These are phyloP conservation scores for Protonemura montana DNA, from an alignment of 2,888 invertebrate species.

Conservation along the genomic window DNA sequence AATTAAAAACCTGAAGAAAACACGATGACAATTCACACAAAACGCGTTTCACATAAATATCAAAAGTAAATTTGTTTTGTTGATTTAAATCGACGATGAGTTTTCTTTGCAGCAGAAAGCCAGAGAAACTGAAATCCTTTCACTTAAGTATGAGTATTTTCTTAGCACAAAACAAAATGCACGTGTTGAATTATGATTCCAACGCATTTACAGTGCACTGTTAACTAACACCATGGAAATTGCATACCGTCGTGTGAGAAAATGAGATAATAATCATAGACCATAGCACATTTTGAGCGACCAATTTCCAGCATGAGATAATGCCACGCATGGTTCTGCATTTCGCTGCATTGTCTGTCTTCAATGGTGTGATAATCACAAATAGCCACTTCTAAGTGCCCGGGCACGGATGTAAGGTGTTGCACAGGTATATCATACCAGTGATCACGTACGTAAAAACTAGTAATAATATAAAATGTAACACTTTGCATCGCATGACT, in stretches of 20 bases:
- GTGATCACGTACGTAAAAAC: too few relatives aligned
- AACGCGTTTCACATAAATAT: background rate
- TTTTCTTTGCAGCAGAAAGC: background rate
- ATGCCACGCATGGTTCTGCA: too few relatives aligned
- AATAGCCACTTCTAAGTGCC: too few relatives aligned
- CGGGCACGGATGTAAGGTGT: too few relatives aligned
- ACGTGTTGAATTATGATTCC: background rate
- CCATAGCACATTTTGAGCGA: background rate
- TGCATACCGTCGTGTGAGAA: background rate
- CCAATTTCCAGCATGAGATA: too few relatives aligned
- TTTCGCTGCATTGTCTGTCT: too few relatives aligned
- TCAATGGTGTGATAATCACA: too few relatives aligned
- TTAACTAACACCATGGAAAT: background rate
- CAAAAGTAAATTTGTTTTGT: background rate
- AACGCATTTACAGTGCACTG: background rate
- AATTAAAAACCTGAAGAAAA: background rate
- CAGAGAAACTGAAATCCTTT: conserved; percentile 1
- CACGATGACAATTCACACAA: background rate
- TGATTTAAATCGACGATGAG: background rate
- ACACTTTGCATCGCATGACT: background rate
- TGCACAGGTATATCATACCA: too few relatives aligned
- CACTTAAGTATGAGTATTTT: conserved; percentile 7
- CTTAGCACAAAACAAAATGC: background rate
- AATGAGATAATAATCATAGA: background rate
- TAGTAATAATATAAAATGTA: background rate